Evolutionary conservation across 2,797 vertebrate genomes (phyloP), one percentile per base, ranked within the genome.

Genomic region (Artibeus lituratus): DNA sequence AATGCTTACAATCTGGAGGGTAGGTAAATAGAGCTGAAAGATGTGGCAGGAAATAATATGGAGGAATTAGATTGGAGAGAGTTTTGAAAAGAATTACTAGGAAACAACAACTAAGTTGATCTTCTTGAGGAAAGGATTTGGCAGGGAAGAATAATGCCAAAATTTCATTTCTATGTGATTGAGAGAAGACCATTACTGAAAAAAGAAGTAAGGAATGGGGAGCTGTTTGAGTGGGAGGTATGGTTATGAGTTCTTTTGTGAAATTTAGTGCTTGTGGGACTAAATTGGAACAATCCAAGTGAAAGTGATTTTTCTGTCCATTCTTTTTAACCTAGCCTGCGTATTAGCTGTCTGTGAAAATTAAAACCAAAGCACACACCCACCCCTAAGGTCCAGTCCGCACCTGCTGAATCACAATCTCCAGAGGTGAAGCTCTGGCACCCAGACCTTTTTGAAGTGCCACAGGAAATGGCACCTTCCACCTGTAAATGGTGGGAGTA

Each of bases 151-250:
- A 62, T 67, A 37, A 78, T 72, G 72, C 21, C 44, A 81, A 35
- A 49, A 51, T 78, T 87, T 90, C 39, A 65, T 70, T 96, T 86
- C 55, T 85, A 15, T 29, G 10, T 89, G 44, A 87, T 89, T 95
- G 59, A 81, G 49, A 91, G 70, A 95, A 82, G 93, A 83, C 22
- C 35, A 42, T 90, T 94, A 87, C 24, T 84, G 84, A 96, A 77
- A 93, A 86, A 21, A 91, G 57, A 87, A 74, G 22, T 92, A 73
- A 89, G 22, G 22, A 92, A 53, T 19, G 35, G 90, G 3, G 44
- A 87, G 11, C 78, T 87, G 0, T 62, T 93, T 83, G 65, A 78
- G 55, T 47, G 19, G 53, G 22, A 35, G 47, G 16, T 87, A 9
- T 73, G 67, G 42, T 39, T 69, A 21, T 88, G 39, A 94, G 57